These are phyloP conservation scores for Papio anubis DNA, from an alignment of 2,113 vertebrate species.

Conservation along the genomic window DNA sequence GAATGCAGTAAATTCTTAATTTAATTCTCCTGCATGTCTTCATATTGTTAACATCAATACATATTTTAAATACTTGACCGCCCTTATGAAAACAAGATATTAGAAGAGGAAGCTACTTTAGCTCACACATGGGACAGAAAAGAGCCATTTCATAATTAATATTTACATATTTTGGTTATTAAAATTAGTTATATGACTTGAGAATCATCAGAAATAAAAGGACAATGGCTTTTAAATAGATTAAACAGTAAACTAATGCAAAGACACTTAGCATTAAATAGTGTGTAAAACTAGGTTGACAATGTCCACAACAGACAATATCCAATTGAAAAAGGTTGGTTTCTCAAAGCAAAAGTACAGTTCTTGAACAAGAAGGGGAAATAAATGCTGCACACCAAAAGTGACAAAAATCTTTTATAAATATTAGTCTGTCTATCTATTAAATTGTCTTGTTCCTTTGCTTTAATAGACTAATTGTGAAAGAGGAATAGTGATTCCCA, in stretches of 20 bases:
- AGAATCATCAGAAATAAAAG: background rate
- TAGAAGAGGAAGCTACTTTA: background rate
- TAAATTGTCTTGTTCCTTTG: background rate
- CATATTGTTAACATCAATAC: background rate
- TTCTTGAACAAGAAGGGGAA: background rate
- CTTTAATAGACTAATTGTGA: background rate
- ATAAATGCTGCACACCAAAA: background rate
- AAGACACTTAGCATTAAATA: background rate
- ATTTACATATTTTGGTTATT: background rate
- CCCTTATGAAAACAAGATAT: background rate
- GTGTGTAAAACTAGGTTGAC: background rate
- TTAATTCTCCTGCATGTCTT: background rate
- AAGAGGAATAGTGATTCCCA: background rate
- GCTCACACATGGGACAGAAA: background rate
- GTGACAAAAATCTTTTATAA: background rate
- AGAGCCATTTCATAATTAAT: background rate
- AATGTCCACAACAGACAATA: no score
- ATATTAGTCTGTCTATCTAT: background rate
- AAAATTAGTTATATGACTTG: background rate
- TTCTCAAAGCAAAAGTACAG: background rate
- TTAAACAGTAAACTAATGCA: background rate
- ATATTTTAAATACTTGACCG: background rate
- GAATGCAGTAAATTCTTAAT: conserved; percentile 17
- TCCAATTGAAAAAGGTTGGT: background rate
- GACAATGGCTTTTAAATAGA: background rate